These are phyloP conservation scores for Leptura quadrifasciata DNA, from an alignment of 2,888 invertebrate genomes.

Conservation along the genomic window DNA sequence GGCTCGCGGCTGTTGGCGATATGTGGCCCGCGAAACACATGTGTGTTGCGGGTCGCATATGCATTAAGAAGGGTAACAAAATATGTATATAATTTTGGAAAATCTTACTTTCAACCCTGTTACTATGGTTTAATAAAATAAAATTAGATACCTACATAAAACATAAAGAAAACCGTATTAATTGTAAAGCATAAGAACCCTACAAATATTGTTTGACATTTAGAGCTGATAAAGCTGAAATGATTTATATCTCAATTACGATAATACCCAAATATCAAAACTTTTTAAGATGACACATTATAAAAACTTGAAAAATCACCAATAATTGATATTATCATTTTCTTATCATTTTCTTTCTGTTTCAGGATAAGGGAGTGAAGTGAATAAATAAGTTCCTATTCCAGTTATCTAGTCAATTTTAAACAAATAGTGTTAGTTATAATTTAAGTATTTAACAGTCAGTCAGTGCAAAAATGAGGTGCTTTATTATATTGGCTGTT, in stretches of 20 bases:
- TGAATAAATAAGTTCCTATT: conserved; percentile 6
- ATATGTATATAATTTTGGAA: too few relatives aligned
- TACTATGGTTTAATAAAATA: background rate
- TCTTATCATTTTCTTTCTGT: conserved; percentile 16
- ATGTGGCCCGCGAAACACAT: too few relatives aligned
- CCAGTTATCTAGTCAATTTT: conserved; percentile 34
- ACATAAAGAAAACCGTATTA: background rate
- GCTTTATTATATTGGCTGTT: background rate
- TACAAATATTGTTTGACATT: background rate
- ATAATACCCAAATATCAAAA: background rate
- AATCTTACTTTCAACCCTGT: background rate
- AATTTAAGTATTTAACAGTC: background rate
- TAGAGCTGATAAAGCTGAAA: background rate
- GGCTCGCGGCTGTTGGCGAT: too few relatives aligned
- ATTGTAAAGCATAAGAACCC: background rate
- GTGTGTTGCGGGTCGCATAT: too few relatives aligned
- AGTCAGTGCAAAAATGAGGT: background rate
- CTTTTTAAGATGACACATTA: background rate
- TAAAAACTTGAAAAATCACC: background rate
- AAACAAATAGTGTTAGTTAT: background rate
- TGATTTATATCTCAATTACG: background rate
- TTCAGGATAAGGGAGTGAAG: conserved; percentile 37
- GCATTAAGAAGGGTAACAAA: too few relatives aligned
- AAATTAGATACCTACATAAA: background rate
- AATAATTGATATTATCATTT: background rate